Evolutionary conservation across 2,888 invertebrate species (phyloP).

Genomic region (Merodon equestris): DNA sequence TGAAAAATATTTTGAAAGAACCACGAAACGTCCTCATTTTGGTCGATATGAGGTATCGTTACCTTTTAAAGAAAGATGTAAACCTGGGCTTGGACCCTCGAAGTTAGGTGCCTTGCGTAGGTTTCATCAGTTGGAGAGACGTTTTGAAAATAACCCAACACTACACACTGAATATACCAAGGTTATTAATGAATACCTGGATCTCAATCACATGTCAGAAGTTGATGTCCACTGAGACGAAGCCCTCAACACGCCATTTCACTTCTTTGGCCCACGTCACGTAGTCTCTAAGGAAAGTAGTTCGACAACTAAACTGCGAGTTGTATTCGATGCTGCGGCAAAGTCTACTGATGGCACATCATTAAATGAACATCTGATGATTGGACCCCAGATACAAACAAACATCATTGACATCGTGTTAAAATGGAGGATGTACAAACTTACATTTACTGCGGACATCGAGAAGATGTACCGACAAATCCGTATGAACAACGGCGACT

Average conservation of each 20-base stretch:
- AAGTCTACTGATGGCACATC: conserved; percentile 55
- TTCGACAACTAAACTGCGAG: no score
- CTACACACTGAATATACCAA: no score
- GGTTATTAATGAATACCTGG: no score
- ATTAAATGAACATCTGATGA: conserved; percentile 54
- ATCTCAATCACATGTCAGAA: conserved; percentile 42
- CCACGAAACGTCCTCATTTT: no score
- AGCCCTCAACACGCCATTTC: conserved; percentile 12
- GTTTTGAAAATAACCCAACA: no score
- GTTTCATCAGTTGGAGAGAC: no score
- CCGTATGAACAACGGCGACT: conserved; percentile 34
- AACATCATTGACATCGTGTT: conserved; percentile 50
- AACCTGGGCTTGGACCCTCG: neutral
- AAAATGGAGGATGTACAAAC: conserved; percentile 41
- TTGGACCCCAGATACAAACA: conserved; percentile 44
- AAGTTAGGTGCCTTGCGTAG: neutral
- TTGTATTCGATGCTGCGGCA: conserved; percentile 41
- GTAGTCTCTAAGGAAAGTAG: no score
- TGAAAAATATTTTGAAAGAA: no score
- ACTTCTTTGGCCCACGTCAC: conserved; percentile 48
- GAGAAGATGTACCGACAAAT: conserved; percentile 68
- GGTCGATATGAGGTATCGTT: no score
- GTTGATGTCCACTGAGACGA: neutral
- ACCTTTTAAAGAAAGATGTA: conserved; percentile 2
- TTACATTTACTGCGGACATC: conserved; percentile 48